Base-by-base conservation (phyloP, 2,888 invertebrate genomes). In the Melipona beecheii region DNA sequence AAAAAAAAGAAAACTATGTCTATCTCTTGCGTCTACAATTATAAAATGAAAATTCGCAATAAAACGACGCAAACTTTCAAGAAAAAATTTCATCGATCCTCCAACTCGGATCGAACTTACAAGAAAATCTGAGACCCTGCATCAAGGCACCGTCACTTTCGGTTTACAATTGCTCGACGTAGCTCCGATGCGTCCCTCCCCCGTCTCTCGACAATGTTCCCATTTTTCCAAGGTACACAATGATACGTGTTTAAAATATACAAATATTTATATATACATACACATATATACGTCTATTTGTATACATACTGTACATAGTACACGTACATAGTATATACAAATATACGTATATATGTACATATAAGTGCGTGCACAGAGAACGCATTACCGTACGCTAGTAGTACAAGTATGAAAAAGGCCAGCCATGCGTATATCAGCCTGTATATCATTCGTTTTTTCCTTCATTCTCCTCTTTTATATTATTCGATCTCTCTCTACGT, bases 401-500 rank as follows among this genome's bases (percentile, higher is more conserved):
- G 75, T 76, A 84, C 68, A 84, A 74, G 76, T 78, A 87, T 82
- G 83, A 68, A 84, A 86, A 78, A 73, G 75, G 80, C 85, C 86
- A 78, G 84, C 87, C 80, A 83, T 76, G 87, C 86, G 77, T 78
- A 80, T 80, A 66, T 82, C 81, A 81, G 64, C 69, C 68, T 74
- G 58, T 73, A 64, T n/a, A 56, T 81, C 24, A 50, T 69, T 62
- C 36, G 24, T 49, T 64, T 36, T 68, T 43, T 60, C 62, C 43
- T 62, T n/a, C 19, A 62, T 78, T 66, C 11, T 36, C 58, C 58
- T 58, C 56, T 21, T 85, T 90, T 87, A 90, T 89, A 90, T 90
- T 90, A 90, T 62, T 91, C 86, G 85, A 83, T 82, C 78, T 88
- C 81, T 90, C 5, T 74, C 89, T 92, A 91, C 83, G 88, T 93